A percentile compares a stretch with the other conserved stretches of the same genome.
Conservation (phyloP, 1,140 invertebrate species). For the Neodiprion lecontei region DNA sequence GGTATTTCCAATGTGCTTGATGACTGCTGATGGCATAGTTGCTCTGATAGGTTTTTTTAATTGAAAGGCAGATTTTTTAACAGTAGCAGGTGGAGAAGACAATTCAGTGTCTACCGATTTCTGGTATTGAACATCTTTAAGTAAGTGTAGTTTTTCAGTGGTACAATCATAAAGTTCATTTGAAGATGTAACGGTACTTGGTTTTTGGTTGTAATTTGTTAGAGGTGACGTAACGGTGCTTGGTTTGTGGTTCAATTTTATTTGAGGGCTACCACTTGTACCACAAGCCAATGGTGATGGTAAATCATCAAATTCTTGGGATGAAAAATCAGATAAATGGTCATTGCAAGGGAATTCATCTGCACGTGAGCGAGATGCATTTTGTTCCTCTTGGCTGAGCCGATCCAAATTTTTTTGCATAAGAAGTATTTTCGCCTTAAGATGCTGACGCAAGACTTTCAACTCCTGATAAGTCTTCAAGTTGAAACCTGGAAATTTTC, state of each 20-base stretch:
- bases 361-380: not conserved
- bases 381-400: not conserved
- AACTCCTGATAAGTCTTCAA: not conserved
- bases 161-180: not conserved
- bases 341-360: not conserved
- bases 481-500: not conserved
- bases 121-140: not conserved
- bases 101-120: no score
- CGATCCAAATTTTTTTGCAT: not conserved
- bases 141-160: not conserved
- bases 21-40: constrained; percentile 14
- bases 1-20: constrained; percentile 18
- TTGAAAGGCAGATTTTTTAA: constrained; percentile 15
- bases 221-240: not conserved
- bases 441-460: not conserved
- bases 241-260: no score
- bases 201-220: not conserved
- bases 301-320: not conserved
- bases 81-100: not conserved
- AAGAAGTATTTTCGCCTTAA: not conserved
- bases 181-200: not conserved
- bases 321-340: not conserved
- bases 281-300: not conserved
- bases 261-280: no score
- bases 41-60: constrained; percentile 23